Evolutionary conservation across 1,140 invertebrate species (phyloP).

Genomic region (Acromyrmex heyeri): DNA sequence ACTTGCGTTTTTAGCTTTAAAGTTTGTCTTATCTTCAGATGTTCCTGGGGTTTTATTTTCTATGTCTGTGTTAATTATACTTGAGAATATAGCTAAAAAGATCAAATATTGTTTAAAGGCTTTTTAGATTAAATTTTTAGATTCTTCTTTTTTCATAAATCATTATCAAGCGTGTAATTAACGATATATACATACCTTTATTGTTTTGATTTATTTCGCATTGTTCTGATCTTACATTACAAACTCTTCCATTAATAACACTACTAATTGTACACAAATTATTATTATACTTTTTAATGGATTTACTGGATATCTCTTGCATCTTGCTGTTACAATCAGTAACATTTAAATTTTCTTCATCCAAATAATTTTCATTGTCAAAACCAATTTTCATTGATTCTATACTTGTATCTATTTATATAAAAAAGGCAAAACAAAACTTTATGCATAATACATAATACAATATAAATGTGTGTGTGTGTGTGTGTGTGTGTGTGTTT

Average conservation of each 20-base stretch:
- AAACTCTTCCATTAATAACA: background rate
- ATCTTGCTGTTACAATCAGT: background rate
- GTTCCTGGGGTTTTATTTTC: background rate
- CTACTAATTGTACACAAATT: background rate
- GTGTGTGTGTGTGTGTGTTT: background rate
- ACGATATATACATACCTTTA: background rate
- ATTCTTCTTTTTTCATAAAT: background rate
- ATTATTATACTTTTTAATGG: background rate
- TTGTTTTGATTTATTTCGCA: background rate
- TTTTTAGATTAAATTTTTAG: conserved; percentile 1
- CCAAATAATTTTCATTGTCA: background rate
- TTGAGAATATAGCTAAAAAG: background rate
- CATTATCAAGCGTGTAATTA: background rate
- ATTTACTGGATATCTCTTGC: background rate
- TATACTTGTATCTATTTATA: background rate
- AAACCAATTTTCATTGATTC: background rate
- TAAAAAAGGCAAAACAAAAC: background rate
- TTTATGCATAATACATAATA: background rate
- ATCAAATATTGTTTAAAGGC: background rate
- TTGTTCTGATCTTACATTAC: background rate
- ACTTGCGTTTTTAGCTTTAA: background rate
- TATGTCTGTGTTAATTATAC: background rate
- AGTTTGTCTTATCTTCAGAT: background rate
- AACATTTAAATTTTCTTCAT: background rate
- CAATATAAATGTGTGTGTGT: background rate